Evolutionary conservation across 2,113 vertebrate species (phyloP).

Genomic region (Dendropsophus ebraccatus): DNA sequence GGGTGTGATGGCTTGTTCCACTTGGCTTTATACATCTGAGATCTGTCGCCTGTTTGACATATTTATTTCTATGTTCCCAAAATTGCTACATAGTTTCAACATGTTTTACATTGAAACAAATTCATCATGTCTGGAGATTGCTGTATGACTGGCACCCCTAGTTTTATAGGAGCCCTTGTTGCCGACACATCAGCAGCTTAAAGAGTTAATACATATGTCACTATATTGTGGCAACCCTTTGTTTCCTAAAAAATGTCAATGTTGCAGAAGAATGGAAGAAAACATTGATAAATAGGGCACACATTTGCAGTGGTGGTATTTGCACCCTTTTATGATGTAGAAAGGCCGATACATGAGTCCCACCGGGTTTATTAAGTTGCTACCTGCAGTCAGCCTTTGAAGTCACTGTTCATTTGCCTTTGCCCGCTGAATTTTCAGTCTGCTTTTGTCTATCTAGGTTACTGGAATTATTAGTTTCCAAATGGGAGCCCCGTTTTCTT

Average conservation of each 20-base stretch:
- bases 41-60: background rate
- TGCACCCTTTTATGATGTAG: background rate
- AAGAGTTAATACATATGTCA: background rate
- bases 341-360: background rate
- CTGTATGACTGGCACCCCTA: background rate
- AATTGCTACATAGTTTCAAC: background rate
- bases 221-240: background rate
- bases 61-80: background rate
- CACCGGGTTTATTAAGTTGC: conserved; percentile 8
- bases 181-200: background rate
- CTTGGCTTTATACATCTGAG: background rate
- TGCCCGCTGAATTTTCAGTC: background rate
- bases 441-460: conserved; percentile 6
- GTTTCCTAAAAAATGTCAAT: background rate
- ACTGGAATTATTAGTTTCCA: background rate
- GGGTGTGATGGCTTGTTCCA: background rate
- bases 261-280: background rate
- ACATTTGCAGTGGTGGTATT: background rate
- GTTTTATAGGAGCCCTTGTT: background rate
- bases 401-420: conserved; percentile 16
- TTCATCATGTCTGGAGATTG: background rate
- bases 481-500: background rate
- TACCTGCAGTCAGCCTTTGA: conserved; percentile 24
- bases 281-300: background rate
- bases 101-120: background rate